Conservation (phyloP, 2,797 vertebrate species). For the Galaxias olidus region DNA sequence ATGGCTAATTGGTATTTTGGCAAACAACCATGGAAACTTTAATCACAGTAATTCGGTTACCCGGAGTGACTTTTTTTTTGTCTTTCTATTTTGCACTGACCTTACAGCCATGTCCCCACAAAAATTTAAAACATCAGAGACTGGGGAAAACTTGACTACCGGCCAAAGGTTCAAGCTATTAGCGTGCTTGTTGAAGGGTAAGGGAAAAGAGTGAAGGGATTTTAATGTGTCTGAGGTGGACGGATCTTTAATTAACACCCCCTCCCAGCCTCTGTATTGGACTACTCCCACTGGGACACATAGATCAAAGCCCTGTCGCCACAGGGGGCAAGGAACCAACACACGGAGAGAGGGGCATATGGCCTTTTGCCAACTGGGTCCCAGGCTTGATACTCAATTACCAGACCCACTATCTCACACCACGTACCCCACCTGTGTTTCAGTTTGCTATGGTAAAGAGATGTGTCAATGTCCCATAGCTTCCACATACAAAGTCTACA, state of each 20-base stretch:
- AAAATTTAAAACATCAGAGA: background rate
- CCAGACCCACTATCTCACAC: too few relatives aligned
- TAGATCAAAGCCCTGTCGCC: slow-evolving; percentile 6
- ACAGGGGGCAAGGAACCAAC: slow-evolving; percentile 4
- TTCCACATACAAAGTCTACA: background rate
- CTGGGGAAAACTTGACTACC: background rate
- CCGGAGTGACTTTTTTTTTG: slow-evolving; percentile 7
- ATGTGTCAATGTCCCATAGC: too few relatives aligned
- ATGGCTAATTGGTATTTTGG: slow-evolving; percentile 6
- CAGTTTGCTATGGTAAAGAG: too few relatives aligned
- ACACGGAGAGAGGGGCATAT: slow-evolving; percentile 3
- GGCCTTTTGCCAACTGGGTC: background rate
- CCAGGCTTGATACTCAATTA: too few relatives aligned
- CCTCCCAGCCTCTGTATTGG: background rate
- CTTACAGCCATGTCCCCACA: too few relatives aligned
- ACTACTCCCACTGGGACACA: slow-evolving; percentile 2
- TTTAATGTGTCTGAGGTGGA: background rate
- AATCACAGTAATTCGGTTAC: slow-evolving; percentile 11
- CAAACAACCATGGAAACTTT: slow-evolving; percentile 14
- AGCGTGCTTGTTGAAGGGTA: background rate
- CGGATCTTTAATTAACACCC: slow-evolving; percentile 4
- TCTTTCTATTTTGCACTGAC: background rate
- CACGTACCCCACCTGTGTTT: too few relatives aligned
- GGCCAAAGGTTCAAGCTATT: background rate
- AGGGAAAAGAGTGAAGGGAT: slow-evolving; percentile 1